A percentile compares a stretch with the other conserved stretches of the same genome.
These are phyloP conservation scores for Caenorhabditis parvicauda DNA, from an alignment of 2,888 invertebrate genomes.

Conservation along the genomic window DNA sequence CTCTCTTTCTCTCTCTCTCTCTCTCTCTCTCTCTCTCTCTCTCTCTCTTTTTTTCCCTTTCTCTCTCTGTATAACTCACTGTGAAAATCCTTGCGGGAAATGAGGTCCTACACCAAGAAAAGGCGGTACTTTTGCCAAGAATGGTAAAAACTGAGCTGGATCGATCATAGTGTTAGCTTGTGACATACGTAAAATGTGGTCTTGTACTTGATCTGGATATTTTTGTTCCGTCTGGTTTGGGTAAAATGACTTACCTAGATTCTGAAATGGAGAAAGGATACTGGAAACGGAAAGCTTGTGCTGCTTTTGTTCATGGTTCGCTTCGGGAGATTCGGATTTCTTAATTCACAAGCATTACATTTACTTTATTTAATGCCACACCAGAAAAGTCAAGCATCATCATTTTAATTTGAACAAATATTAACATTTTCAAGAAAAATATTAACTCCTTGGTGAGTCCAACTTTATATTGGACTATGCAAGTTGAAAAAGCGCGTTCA, in stretches of 20 bases:
- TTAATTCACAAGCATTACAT: neutral
- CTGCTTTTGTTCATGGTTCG: slow-evolving; percentile 10
- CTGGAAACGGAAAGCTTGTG: slow-evolving; percentile 25
- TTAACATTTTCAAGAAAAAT: too few species aligned
- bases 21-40: neutral
- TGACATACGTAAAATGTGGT: slow-evolving; percentile 5
- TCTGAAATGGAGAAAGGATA: slow-evolving; percentile 32
- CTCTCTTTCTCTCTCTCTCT: too few species aligned
- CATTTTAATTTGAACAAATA: too few species aligned
- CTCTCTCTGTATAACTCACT: neutral
- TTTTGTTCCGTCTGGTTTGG: neutral
- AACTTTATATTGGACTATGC: too few species aligned
- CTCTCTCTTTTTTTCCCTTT: neutral
- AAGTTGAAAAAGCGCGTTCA: too few species aligned
- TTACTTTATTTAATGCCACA: too few species aligned
- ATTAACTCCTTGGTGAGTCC: too few species aligned
- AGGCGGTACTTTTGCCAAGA: too few species aligned
- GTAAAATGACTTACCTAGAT: slow-evolving; percentile 18
- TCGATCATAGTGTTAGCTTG: too few species aligned
- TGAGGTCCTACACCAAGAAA: too few species aligned
- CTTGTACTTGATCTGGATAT: neutral
- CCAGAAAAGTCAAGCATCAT: too few species aligned
- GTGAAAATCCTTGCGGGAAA: slow-evolving; percentile 13
- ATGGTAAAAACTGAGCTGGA: too few species aligned
- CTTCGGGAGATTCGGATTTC: slow-evolving; percentile 3